Evolutionary conservation across 1,140 invertebrate genomes (phyloP).

Genomic region (Plodia interpunctella): DNA sequence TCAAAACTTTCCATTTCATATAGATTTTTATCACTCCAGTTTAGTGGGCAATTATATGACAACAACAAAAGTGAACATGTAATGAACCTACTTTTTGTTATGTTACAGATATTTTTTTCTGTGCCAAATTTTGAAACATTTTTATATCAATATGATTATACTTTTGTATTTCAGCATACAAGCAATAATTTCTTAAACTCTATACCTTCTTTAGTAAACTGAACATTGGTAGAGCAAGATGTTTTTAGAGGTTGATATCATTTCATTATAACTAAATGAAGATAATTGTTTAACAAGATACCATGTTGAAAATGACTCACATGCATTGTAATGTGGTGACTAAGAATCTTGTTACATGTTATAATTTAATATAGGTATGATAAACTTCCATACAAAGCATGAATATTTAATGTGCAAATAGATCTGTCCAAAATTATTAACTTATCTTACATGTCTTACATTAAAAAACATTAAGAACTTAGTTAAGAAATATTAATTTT

Average conservation of each 20-base stretch:
- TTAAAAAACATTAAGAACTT: not conserved
- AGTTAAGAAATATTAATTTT: not conserved
- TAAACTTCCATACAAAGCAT: conserved; percentile 3
- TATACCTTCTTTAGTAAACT: too few relatives aligned
- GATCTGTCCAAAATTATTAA: not conserved
- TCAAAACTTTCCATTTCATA: conserved; percentile 1
- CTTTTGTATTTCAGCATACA: conserved; percentile 1
- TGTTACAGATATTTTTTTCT: not conserved
- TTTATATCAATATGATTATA: conserved; percentile 3
- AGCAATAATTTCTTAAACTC: not conserved
- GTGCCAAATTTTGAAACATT: not conserved
- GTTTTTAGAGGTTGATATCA: too few relatives aligned
- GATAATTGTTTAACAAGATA: not conserved
- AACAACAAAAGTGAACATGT: not conserved
- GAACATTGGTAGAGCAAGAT: too few relatives aligned
- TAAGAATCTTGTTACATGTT: not conserved
- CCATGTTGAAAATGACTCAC: not conserved
- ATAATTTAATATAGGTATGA: not conserved
- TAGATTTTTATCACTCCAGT: not conserved
- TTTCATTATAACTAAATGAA: not conserved
- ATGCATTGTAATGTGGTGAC: not conserved
- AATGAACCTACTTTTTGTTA: not conserved
- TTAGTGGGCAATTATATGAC: not conserved
- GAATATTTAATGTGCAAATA: not conserved
- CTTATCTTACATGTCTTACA: not conserved